Percentiles rank a stretch among this genome's conserved stretches.
Evolutionary conservation across 1,140 invertebrate genomes (phyloP).

Genomic region (Chionoecetes opilio): DNA sequence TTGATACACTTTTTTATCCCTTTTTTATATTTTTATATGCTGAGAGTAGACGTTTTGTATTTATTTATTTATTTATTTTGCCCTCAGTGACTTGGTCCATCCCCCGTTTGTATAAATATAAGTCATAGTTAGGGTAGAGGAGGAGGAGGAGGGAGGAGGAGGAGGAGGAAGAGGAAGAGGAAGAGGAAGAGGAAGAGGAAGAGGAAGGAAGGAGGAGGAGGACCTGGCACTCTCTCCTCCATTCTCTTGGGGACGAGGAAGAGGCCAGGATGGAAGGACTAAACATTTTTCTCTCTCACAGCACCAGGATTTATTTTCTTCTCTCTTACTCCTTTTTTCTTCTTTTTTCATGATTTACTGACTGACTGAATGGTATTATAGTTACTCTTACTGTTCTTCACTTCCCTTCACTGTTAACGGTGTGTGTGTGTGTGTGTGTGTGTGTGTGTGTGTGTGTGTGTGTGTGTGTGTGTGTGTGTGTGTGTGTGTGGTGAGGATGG

Average conservation of each 20-base stretch:
- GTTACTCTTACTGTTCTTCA: background rate
- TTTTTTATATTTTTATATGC: background rate
- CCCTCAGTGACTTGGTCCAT: background rate
- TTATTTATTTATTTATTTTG: background rate
- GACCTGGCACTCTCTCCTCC: background rate
- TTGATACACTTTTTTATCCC: background rate
- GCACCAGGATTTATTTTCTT: too few relatives aligned
- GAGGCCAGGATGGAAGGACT: too few relatives aligned
- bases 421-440: too few relatives aligned
- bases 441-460: too few relatives aligned
- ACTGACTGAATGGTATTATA: background rate
- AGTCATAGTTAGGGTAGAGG: background rate
- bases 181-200: slow-evolving; percentile 34
- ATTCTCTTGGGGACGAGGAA: background rate
- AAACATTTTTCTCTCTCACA: too few relatives aligned
- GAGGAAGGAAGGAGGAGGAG: background rate
- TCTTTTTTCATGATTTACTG: background rate
- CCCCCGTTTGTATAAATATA: background rate
- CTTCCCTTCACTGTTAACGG: too few relatives aligned
- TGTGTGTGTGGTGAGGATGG: too few relatives aligned
- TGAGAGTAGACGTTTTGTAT: background rate
- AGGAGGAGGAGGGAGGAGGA: background rate
- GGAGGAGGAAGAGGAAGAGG: background rate
- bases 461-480: too few relatives aligned
- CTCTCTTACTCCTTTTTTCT: background rate